These are phyloP conservation scores for Melanostoma mellinum DNA, from an alignment of 2,888 invertebrate genomes.

Conservation along the genomic window DNA sequence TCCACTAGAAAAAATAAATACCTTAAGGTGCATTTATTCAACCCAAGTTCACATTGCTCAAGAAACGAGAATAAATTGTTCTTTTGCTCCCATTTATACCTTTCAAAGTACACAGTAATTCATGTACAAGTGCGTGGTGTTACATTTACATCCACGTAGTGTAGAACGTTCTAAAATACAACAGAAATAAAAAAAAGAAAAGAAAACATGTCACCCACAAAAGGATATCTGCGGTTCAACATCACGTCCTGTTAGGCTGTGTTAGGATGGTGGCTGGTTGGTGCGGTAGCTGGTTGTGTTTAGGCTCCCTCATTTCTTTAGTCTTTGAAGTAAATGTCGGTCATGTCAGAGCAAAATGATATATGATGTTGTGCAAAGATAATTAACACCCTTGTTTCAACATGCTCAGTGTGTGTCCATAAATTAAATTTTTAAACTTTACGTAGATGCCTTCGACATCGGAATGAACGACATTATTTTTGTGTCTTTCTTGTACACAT, in stretches of 20 bases:
- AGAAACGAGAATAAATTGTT: conserved; percentile 31
- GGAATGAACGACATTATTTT: conserved; percentile 11
- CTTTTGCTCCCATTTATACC: conserved; percentile 38
- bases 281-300: conserved; percentile 15
- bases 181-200: not conserved
- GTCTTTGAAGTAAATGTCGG: conserved; percentile 43
- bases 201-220: conserved; percentile 51
- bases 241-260: conserved; percentile 26
- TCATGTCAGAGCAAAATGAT: conserved; percentile 45
- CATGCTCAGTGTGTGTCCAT: conserved; percentile 30
- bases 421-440: conserved; percentile 51
- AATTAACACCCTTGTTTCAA: conserved; percentile 60
- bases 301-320: conserved; percentile 44
- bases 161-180: conserved; percentile 25
- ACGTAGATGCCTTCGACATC: conserved; percentile 14
- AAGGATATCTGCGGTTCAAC: conserved; percentile 52
- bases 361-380: conserved; percentile 43
- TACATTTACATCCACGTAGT: conserved; percentile 25
- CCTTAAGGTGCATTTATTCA: conserved; percentile 25
- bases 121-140: conserved; percentile 32
- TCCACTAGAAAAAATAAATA: conserved; percentile 21
- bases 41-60: conserved; percentile 27
- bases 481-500: not conserved
- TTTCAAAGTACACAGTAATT: conserved; percentile 37
- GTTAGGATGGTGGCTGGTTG: too few species aligned